Evolutionary conservation across 2,797 vertebrate genomes (phyloP), one percentile per base, ranked within the genome.

Genomic region (Notoglanidium macrostoma): DNA sequence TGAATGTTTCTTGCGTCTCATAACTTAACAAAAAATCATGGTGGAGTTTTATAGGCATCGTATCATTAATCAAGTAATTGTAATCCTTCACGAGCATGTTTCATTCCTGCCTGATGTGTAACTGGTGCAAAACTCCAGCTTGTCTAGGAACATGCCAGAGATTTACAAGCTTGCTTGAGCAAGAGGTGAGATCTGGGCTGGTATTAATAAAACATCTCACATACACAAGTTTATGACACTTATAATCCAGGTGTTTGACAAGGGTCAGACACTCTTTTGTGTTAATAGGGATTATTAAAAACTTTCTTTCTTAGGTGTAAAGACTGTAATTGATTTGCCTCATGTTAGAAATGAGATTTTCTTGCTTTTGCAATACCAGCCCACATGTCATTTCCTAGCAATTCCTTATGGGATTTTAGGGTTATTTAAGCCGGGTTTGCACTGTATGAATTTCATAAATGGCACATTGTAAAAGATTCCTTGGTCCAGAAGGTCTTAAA

Each of bases 121-220:
- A 54, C 35, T 84, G 80, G 72, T 70, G 61, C 54, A 29, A n/a
- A 54, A 8, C 63, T 57, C 65, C 23, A 63, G 29, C 80, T 59
- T 32, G 59, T 70, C 57, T 32, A 65, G 2, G 11, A 78, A 77
- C 49, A 55, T 23, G 8, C 55, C 32, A 78, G 35, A 79, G 76
- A 40, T 84, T 70, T 72, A 72, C 11, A 49, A 46, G 51, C 63
- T 72, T 35, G 23, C 83, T 83, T 51, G 32, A 83, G 46, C 74
- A 61, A 11, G 46, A 67, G n/a, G 63, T 21, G 40, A 68, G 67
- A 88, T 88, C 55, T 73, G 86, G 73, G 83, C 83, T 72, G 40
- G 67, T 72, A n/a, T 85, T 84, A 12, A 57, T 87, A 67, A 87
- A 54, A 55, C 46, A 3, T 73, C 59, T 29, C 32, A 5, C n/a